Percentiles rank a stretch among this genome's conserved stretches.
phyloP scores from a whole-genome alignment of 2,888 invertebrate species.

The Perizoma affinitatum region DNA sequence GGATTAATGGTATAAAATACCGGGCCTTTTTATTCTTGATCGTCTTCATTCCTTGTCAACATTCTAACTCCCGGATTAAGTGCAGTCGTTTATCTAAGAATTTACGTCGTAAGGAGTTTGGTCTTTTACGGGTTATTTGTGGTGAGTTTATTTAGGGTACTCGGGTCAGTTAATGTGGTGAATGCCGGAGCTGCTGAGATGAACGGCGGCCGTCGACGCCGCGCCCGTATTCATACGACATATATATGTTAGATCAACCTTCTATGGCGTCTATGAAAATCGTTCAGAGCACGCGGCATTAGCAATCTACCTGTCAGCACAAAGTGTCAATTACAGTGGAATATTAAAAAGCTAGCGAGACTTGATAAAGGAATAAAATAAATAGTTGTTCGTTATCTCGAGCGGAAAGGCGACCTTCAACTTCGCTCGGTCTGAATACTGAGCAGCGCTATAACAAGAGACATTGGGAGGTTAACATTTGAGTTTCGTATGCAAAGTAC shows the following conservation, averaged over 20 bases:
- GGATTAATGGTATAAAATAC: slow-evolving; percentile 77
- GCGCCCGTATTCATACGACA: slow-evolving; percentile 48
- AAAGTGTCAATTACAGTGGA: slow-evolving; percentile 35
- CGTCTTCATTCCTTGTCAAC: slow-evolving; percentile 76
- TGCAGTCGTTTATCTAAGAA: slow-evolving; percentile 75
- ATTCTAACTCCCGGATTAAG: slow-evolving; percentile 80
- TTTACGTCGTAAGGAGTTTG: slow-evolving; percentile 68
- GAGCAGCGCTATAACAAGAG: slow-evolving; percentile 77
- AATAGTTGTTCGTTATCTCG: slow-evolving; percentile 70
- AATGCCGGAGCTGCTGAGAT: slow-evolving; percentile 48
- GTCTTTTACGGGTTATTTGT: slow-evolving; percentile 69
- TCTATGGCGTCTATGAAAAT: slow-evolving; percentile 41
- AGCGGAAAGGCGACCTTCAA: slow-evolving; percentile 77
- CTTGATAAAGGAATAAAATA: slow-evolving; percentile 54
- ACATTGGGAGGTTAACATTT: slow-evolving; percentile 72
- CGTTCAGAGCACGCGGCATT: slow-evolving; percentile 32
- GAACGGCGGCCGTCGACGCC: slow-evolving; percentile 43
- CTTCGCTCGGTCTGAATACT: slow-evolving; percentile 72
- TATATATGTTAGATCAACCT: slow-evolving; percentile 49
- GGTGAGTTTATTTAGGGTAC: slow-evolving; percentile 64
- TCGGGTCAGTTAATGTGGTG: slow-evolving; percentile 57
- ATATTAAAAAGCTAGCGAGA: slow-evolving; percentile 40
- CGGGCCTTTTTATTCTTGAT: slow-evolving; percentile 71
- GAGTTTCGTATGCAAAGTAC: slow-evolving; percentile 83
- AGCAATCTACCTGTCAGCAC: slow-evolving; percentile 33